phyloP scores from a whole-genome alignment of 2,797 vertebrate species.

The Chrosomus eos region DNA sequence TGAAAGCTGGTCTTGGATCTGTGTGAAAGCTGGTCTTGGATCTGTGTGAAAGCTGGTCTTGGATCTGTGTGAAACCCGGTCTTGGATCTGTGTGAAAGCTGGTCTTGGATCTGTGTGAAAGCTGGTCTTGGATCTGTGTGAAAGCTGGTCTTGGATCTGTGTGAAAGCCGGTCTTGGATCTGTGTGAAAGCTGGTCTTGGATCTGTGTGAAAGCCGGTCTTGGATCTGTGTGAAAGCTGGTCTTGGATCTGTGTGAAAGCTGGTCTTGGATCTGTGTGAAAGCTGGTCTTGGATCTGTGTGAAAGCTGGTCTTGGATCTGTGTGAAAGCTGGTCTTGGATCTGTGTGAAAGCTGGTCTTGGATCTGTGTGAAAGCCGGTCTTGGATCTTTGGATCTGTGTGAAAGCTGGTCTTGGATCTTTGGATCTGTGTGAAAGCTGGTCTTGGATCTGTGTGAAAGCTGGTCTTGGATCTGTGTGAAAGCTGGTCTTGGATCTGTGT shows the following conservation, averaged over 20 bases:
- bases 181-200: too few relatives aligned
- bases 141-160: conserved; percentile 14
- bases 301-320: conserved; percentile 10
- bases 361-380: conserved; percentile 14
- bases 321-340: conserved; percentile 13
- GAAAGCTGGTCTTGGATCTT: too few relatives aligned
- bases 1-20: conserved; percentile 16
- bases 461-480: conserved; percentile 17
- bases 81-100: conserved; percentile 13
- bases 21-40: conserved; percentile 11
- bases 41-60: conserved; percentile 19
- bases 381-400: neutral
- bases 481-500: conserved; percentile 12
- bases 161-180: conserved; percentile 3
- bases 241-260: conserved; percentile 6
- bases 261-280: conserved; percentile 17
- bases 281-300: conserved; percentile 12
- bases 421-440: conserved; percentile 14
- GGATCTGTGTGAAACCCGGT: too few relatives aligned
- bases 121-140: conserved; percentile 14
- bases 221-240: too few relatives aligned
- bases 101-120: conserved; percentile 7
- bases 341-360: conserved; percentile 18
- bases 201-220: conserved; percentile 14
- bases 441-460: conserved; percentile 6